phyloP scores from a whole-genome alignment of 2,797 vertebrate genomes.

The Acomys russatus region DNA sequence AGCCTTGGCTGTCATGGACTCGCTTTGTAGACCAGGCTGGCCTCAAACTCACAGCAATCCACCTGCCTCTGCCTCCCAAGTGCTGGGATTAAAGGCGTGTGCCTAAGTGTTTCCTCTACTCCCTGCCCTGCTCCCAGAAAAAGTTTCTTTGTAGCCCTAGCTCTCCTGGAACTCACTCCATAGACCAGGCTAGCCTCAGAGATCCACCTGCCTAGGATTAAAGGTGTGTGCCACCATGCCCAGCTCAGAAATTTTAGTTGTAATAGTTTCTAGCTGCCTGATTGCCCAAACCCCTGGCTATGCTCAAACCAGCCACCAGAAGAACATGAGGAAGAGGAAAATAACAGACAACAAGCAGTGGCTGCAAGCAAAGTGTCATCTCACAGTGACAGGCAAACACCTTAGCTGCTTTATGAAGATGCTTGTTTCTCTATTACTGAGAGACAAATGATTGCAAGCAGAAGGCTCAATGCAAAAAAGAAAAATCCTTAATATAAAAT shows the following conservation, averaged over 20 bases:
- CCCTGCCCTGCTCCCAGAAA: neutral
- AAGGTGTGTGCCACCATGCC: neutral
- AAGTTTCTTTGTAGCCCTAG: neutral
- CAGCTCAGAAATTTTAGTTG: constrained; percentile 45
- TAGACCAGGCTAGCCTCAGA: neutral
- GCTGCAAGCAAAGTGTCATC: neutral
- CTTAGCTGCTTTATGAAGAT: constrained; percentile 8
- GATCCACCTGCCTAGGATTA: neutral
- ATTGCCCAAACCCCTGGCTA: constrained; percentile 30
- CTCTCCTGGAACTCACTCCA: neutral
- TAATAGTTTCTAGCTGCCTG: constrained; percentile 41
- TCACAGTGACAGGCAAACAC: neutral
- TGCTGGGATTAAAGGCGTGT: too few relatives aligned
- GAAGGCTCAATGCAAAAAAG: constrained; percentile 18
- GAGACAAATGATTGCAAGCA: constrained; percentile 53
- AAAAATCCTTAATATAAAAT: constrained; percentile 15
- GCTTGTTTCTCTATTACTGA: constrained; percentile 30
- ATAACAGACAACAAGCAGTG: neutral
- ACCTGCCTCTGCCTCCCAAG: too few relatives aligned
- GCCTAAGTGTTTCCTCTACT: neutral
- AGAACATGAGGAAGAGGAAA: neutral
- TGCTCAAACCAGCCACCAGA: neutral
- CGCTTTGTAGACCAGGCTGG: too few relatives aligned
- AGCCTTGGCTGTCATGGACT: too few relatives aligned
- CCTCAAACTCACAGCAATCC: too few relatives aligned